Base-by-base conservation (phyloP, 2,797 vertebrate genomes). In the Coregonus sp. region DNA sequence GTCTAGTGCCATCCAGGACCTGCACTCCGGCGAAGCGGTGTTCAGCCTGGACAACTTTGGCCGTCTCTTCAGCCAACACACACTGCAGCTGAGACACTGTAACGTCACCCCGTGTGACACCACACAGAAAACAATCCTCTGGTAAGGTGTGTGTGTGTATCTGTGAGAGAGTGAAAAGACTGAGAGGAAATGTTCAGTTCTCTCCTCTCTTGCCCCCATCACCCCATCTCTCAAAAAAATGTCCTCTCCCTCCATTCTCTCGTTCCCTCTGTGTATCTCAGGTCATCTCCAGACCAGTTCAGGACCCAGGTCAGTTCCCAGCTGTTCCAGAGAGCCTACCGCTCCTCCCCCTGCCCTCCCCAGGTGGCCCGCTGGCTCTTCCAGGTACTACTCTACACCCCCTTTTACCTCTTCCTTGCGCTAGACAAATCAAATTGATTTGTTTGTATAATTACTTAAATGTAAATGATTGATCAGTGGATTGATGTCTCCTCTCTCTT, bases 331-430 rank as follows among this genome's bases (percentile, higher is more conserved):
- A 93, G 94, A 85, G 94, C 95, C 52, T 98, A 96, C 70, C 79
- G 86, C 75, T 91, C 74, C 35, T 91, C 90, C 0, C 94, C 94
- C 71, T 98, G 97, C 91, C 97, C 97, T 52, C 35, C 93, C 79
- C 91, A 94, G 84, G 93, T 99, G 86, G 92, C 96, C 15, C 92
- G 91, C 85, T 97, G 97, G 94, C 92, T 99, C 5, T 99, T 99
- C 89, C 96, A 96, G 96, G 98, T 98, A 90, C 35, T 31, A 33
- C 31, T 50, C 56, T 16, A 2, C 16, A n/a, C 16, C 33, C n/a
- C 20, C 20, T 18, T 40, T 40, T 40, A 40, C 40, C 65, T 33
- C 16, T 61, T 47, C 11, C 11, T 59, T 59, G n/a, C 69, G 70
- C 33, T 72, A n/a, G 4, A 52, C 33, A 18, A 50, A 31, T 47